These are phyloP conservation scores for Eulemur rubriventer DNA, from an alignment of 2,797 vertebrate genomes.

Conservation along the genomic window DNA sequence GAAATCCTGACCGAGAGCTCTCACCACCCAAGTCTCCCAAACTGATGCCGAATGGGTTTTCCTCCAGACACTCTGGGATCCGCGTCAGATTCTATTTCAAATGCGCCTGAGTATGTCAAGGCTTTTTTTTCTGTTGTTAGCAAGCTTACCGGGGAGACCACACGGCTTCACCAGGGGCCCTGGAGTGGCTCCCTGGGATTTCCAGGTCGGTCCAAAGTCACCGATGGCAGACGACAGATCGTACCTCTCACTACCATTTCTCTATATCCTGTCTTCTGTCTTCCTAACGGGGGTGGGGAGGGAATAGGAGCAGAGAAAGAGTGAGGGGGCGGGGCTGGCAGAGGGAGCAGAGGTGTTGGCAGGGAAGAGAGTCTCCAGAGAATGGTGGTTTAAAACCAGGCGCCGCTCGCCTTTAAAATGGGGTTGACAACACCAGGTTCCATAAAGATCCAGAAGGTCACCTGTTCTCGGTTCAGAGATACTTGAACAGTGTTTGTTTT, in stretches of 20 bases:
- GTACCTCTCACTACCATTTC: neutral
- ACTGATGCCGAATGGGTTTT: neutral
- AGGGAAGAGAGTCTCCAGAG: neutral
- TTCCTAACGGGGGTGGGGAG: too few relatives aligned
- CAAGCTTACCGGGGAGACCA: neutral
- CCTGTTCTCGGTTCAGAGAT: neutral
- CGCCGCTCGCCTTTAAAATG: neutral
- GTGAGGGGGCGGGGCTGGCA: accelerated
- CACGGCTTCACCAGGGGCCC: neutral
- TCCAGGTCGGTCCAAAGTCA: neutral
- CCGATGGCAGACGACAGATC: neutral
- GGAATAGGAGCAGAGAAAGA: neutral
- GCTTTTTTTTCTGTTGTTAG: neutral
- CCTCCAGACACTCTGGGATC: accelerated
- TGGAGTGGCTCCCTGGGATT: neutral
- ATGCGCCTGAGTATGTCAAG: accelerated
- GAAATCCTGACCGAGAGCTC: neutral
- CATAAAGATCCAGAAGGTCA: accelerated
- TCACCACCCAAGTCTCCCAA: accelerated
- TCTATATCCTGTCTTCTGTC: neutral
- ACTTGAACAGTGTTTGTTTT: neutral
- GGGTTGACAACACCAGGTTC: accelerated
- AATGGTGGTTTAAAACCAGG: accelerated
- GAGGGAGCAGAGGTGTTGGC: neutral
- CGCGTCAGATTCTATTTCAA: neutral